Percentiles rank a stretch among this genome's conserved stretches.
These are phyloP conservation scores for Microcebus tavaratra DNA, from an alignment of 2,113 vertebrate genomes.

Conservation along the genomic window DNA sequence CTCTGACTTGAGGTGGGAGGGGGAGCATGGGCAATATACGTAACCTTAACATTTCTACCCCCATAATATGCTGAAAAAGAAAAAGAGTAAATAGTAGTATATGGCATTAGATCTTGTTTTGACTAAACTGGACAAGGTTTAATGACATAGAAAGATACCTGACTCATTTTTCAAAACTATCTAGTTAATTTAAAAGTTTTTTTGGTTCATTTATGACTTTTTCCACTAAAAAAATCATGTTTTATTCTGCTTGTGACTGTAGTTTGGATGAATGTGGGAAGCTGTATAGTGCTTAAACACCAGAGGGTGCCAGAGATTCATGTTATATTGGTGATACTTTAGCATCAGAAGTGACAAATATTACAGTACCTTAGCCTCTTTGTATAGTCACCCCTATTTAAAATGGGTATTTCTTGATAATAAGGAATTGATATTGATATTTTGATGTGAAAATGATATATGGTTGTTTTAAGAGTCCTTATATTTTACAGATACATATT, in stretches of 20 bases:
- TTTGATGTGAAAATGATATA: neutral
- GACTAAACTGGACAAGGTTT: neutral
- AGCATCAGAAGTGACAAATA: neutral
- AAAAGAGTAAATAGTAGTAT: neutral
- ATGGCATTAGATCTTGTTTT: neutral
- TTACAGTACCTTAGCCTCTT: neutral
- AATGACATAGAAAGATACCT: neutral
- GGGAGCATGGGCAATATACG: too few relatives aligned
- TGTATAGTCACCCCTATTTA: neutral
- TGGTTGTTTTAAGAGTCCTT: neutral
- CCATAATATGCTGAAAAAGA: neutral
- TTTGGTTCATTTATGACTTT: neutral
- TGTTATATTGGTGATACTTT: slow-evolving; percentile 47
- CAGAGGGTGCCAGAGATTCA: slow-evolving; percentile 85
- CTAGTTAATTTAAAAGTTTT: neutral
- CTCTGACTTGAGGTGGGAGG: too few relatives aligned
- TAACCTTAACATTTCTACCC: too few relatives aligned
- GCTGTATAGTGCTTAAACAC: slow-evolving; percentile 56
- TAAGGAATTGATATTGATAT: neutral
- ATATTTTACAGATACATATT: slow-evolving; percentile 23
- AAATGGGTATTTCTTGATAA: neutral
- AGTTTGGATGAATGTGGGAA: neutral
- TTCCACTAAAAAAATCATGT: neutral
- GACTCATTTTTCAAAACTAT: neutral
- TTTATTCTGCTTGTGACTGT: neutral